Evolutionary conservation across 2,888 invertebrate genomes (phyloP), one percentile per base, ranked within the genome.

Genomic region (Eupithecia pulchellata): DNA sequence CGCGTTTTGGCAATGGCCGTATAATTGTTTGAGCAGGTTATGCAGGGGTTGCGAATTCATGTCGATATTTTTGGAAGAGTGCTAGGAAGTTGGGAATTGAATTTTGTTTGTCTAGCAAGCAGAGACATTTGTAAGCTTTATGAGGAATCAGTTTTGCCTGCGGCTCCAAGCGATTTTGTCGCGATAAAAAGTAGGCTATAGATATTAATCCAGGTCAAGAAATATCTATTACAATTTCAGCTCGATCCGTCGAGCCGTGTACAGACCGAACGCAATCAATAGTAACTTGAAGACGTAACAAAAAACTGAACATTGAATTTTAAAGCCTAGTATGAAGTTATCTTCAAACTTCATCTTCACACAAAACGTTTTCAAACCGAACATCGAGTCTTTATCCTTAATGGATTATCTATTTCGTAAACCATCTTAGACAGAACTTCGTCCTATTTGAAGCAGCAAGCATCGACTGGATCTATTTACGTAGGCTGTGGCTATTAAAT

Each of bases 401-500:
- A 42, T 42, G 5, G 42, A 20, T 47, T 47, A 9, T 47, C n/a
- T 42, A 20, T 47, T 47, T 47, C 42, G n/a, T n/a, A 47, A 3
- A 20, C 42, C 20, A 47, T 47, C 58, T 58, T 30, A 58, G 58
- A 58, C 27, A 30, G 9, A 58, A 30, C 30, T 58, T 58, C 58
- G 30, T n/a, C n/a, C 29, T 30, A 58, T 58, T 47, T 47, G n/a
- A 58, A 58, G 17, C 17, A 20, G n/a, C 32, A 32, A 60, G 30
- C 30, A 30, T 30, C n/a, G 32, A 32, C 20, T 42, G 3, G 42
- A 20, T 47, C 32, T 93, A 86, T 92, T 91, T 91, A 90, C 89
- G 73, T 78, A 90, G 80, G 84, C 90, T 92, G 86, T 82, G 83
- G 82, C 91, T 91, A 91, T 91, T 91, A 92, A 90, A 92, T 93